phyloP scores from a whole-genome alignment of 23 tunicate species.

The Styela plicata region DNA sequence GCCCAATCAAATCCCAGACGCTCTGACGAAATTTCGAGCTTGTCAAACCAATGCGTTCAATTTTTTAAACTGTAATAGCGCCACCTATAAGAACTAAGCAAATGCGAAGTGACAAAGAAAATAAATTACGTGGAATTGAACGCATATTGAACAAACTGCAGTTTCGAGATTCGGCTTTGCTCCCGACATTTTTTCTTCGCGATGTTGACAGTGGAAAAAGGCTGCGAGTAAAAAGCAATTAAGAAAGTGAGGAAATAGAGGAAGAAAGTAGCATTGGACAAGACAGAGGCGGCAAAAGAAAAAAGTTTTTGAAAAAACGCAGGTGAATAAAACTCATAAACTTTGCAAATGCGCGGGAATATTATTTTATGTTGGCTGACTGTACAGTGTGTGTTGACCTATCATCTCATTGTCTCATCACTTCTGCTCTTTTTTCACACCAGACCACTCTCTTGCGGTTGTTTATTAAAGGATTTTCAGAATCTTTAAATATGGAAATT shows the following conservation, averaged over 20 bases:
- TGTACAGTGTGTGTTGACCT: not conserved
- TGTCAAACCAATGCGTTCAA: not conserved
- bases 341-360: not conserved
- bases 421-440: too few species aligned
- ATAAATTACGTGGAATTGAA: constrained; percentile 1
- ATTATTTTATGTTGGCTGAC: not conserved
- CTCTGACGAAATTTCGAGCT: not conserved
- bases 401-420: too few species aligned
- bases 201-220: constrained; percentile 27
- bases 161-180: constrained; percentile 5
- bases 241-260: constrained; percentile 4
- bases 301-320: not conserved
- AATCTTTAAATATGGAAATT: too few species aligned
- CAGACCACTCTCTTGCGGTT: too few species aligned
- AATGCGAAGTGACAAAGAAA: not conserved
- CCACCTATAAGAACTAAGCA: not conserved
- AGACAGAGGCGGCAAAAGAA: constrained; percentile 24
- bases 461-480: too few species aligned
- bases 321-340: constrained; percentile 16
- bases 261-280: constrained; percentile 9
- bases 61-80: constrained; percentile 2
- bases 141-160: constrained; percentile 8
- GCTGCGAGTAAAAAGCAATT: constrained; percentile 29
- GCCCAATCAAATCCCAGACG: constrained; percentile 48
- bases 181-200: constrained; percentile 30